Base-by-base conservation (phyloP, 2,113 vertebrate genomes). In the Heptranchias perlo region DNA sequence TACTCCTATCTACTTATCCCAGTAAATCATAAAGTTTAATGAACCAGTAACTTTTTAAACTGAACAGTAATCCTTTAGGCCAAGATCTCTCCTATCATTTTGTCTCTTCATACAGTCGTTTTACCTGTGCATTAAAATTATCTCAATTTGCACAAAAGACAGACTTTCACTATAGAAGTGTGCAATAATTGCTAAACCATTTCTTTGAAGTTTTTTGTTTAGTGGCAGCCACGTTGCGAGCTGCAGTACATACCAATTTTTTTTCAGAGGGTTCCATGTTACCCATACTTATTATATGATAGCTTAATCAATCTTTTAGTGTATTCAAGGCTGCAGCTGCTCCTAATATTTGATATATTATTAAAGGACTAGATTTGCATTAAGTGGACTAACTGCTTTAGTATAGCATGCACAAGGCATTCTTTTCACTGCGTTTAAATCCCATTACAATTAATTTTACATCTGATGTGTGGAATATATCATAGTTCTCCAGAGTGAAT, bases 321-420 rank as follows among this genome's bases (percentile, higher is more conserved):
- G 97, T 97, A 47, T 97, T 97, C 96, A 97, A 97, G 97, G 97
- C 96, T 96, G 96, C 97, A 98, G 97, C 97, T 98, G 97, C 97
- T 97, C 97, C 97, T 96, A 97, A 97, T 98, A 97, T 97, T 98
- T 97, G 97, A 96, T 97, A 97, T 97, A 97, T 97, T 97, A 96
- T 96, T 96, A 97, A 97, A 97, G 97, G 91, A 21, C 61, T 93
- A 64, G 54, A 62, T 64, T 64, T 64, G 61, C 54, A 23, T n/a
- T 92, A 35, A 92, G 31, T 92, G 14, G 87, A 92, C 54, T 92
- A 31, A 92, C 52, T 92, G 14, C 25, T 92, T 92, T 35, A 61
- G 31, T 92, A 54, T 35, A 6, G 28, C 28, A 61, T 31, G 3
- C 14, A 35, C 1, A 58, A 87, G 31, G 52, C 49, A 91, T 91